phyloP scores from a whole-genome alignment of 2,113 vertebrate species.

The Dolichotis patagonum region DNA sequence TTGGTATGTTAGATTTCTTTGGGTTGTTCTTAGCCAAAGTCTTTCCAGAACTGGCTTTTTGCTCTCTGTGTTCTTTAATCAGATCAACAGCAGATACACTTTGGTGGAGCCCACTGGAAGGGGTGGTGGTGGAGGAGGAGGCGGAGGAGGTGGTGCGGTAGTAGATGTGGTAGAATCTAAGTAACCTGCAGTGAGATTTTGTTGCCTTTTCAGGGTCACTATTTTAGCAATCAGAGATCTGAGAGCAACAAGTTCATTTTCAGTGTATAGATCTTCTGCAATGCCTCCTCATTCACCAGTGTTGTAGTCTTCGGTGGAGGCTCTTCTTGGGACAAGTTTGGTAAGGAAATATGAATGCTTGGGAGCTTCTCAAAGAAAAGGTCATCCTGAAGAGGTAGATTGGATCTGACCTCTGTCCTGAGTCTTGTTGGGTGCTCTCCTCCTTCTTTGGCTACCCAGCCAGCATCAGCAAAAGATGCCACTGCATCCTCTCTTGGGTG shows the following conservation, averaged over 20 bases:
- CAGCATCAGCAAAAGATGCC: slow-evolving; percentile 94
- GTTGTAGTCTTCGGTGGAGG: slow-evolving; percentile 75
- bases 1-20: slow-evolving; percentile 92
- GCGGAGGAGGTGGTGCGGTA: slow-evolving; percentile 54
- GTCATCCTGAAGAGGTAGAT: slow-evolving; percentile 77
- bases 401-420: slow-evolving; percentile 87
- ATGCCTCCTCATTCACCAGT: slow-evolving; percentile 89
- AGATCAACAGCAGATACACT: slow-evolving; percentile 92
- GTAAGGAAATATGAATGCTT: slow-evolving; percentile 83
- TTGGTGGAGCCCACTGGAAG: slow-evolving; percentile 81
- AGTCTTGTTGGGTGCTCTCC: slow-evolving; percentile 83
- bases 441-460: slow-evolving; percentile 91
- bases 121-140: slow-evolving; percentile 84
- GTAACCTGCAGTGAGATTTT: slow-evolving; percentile 83
- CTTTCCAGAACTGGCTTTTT: slow-evolving; percentile 83
- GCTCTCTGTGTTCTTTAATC: slow-evolving; percentile 93
- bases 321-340: slow-evolving; percentile 79
- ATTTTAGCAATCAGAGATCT: slow-evolving; percentile 97
- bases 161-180: slow-evolving; percentile 65
- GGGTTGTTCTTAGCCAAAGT: slow-evolving; percentile 79
- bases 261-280: slow-evolving; percentile 95
- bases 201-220: slow-evolving; percentile 93
- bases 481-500: slow-evolving; percentile 85
- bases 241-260: slow-evolving; percentile 94
- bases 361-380: slow-evolving; percentile 64